These are phyloP conservation scores for Tribolium freemani DNA, from an alignment of 2,888 invertebrate genomes.

Conservation along the genomic window DNA sequence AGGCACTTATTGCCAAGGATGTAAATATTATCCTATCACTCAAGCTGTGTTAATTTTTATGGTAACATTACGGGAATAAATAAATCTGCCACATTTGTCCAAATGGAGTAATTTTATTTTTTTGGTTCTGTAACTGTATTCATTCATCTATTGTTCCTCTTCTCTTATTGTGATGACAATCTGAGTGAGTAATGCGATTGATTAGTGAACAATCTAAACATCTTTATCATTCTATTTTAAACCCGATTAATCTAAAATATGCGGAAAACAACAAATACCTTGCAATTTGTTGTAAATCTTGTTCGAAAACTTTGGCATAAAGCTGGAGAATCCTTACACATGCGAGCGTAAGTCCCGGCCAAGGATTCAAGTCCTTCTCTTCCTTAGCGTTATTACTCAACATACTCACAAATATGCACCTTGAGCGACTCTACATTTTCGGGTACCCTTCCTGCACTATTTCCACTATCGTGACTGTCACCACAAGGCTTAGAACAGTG, in stretches of 20 bases:
- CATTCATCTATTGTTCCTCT: neutral
- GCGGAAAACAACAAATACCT: conserved; percentile 31
- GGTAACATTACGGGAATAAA: neutral
- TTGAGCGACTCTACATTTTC: conserved; percentile 1
- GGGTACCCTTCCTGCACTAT: neutral
- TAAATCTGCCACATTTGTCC: neutral
- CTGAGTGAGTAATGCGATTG: neutral
- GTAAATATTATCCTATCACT: neutral
- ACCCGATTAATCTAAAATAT: neutral
- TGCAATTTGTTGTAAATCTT: conserved; percentile 61
- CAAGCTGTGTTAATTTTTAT: neutral
- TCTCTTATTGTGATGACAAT: neutral
- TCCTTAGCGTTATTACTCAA: conserved; percentile 54
- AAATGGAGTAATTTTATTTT: neutral
- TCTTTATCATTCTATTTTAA: neutral
- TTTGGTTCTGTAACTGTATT: neutral
- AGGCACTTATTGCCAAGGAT: neutral
- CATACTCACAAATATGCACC: conserved; percentile 48
- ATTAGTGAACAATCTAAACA: neutral
- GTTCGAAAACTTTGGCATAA: conserved; percentile 90
- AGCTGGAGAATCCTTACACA: conserved; percentile 87
- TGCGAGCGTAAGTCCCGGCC: conserved; percentile 88
- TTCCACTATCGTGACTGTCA: conserved; percentile 18
- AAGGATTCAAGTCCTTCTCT: conserved; percentile 68
- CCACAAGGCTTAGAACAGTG: neutral